Evolutionary conservation across 2,113 vertebrate species (phyloP).

Genomic region (Clarias gariepinus): DNA sequence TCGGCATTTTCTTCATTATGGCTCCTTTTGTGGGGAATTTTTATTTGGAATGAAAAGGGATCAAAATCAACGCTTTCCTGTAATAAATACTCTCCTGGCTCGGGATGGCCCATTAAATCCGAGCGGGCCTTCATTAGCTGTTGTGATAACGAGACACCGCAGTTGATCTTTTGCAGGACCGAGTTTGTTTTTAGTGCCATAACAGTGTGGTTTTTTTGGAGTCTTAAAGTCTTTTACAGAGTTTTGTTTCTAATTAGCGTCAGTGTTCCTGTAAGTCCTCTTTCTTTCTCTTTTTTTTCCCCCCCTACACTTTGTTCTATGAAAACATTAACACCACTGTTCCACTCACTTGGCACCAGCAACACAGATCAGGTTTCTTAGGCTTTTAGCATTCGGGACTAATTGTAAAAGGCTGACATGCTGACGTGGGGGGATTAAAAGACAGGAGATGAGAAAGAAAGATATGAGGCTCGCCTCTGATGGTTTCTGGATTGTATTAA

Average conservation of each 20-base stretch:
- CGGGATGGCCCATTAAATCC: slow-evolving; percentile 56
- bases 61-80: slow-evolving; percentile 56
- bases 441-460: slow-evolving; percentile 54
- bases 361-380: neutral
- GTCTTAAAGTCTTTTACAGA: slow-evolving; percentile 52
- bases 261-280: slow-evolving; percentile 53
- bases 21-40: slow-evolving; percentile 34
- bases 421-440: slow-evolving; percentile 28
- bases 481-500: slow-evolving; percentile 67
- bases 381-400: slow-evolving; percentile 30
- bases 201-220: slow-evolving; percentile 26
- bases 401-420: slow-evolving; percentile 56
- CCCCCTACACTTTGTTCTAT: slow-evolving; percentile 14
- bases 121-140: slow-evolving; percentile 60
- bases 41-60: slow-evolving; percentile 54
- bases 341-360: neutral
- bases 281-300: neutral
- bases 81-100: slow-evolving; percentile 55
- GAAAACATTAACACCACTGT: slow-evolving; percentile 37
- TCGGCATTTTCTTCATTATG: slow-evolving; percentile 42
- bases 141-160: slow-evolving; percentile 55
- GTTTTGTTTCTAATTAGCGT: slow-evolving; percentile 62
- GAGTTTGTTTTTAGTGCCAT: slow-evolving; percentile 51
- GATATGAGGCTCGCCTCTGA: slow-evolving; percentile 15
- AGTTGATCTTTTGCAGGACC: slow-evolving; percentile 47